phyloP scores from a whole-genome alignment of 2,113 vertebrate genomes.

The Melanocharis versteri region DNA sequence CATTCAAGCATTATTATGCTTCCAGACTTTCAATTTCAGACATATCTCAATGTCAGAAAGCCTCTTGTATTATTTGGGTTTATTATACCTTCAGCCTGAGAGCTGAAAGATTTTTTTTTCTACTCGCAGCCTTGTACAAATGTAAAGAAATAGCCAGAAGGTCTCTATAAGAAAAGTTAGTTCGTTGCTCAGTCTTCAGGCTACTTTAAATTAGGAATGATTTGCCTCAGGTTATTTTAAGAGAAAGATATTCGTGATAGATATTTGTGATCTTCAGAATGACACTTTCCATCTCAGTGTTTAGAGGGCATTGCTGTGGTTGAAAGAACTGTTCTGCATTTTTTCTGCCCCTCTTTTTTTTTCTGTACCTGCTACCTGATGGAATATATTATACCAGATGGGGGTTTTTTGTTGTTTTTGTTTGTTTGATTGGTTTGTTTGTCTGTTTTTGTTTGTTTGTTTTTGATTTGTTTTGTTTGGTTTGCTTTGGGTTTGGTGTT shows the following conservation, averaged over 20 bases:
- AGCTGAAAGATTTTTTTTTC: neutral
- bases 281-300: neutral
- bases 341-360: neutral
- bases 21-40: constrained; percentile 23
- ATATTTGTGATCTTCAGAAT: neutral
- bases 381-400: neutral
- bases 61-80: neutral
- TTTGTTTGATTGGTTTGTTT: neutral
- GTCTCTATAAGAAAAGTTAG: neutral
- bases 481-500: neutral
- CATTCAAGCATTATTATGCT: neutral
- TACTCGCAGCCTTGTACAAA: neutral
- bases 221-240: neutral
- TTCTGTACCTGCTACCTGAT: neutral
- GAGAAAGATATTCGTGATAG: neutral
- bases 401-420: neutral
- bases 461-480: neutral
- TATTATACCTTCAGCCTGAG: neutral
- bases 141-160: neutral
- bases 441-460: neutral
- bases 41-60: neutral
- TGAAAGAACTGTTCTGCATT: neutral
- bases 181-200: neutral
- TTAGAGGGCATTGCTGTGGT: neutral
- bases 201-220: constrained; percentile 1